Evolutionary conservation across 2,113 vertebrate species (phyloP).

Genomic region (Pica pica): DNA sequence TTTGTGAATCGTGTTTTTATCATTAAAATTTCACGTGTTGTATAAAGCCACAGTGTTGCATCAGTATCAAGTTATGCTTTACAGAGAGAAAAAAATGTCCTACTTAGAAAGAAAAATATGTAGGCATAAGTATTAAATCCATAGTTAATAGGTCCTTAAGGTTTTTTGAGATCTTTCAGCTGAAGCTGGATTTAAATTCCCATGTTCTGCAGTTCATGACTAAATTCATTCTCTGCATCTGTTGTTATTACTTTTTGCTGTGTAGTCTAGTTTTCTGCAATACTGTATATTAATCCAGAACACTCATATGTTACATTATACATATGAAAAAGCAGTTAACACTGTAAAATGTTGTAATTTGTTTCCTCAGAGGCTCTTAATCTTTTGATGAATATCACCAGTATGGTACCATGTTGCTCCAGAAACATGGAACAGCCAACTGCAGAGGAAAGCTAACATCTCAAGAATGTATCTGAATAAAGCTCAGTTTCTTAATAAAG

Average conservation of each 20-base stretch:
- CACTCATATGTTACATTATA: neutral
- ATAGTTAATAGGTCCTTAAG: slow-evolving; percentile 32
- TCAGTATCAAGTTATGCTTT: neutral
- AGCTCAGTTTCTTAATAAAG: neutral
- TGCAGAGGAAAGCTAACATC: neutral
- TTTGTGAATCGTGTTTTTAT: slow-evolving; percentile 5
- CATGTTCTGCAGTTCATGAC: neutral
- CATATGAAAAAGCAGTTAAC: neutral
- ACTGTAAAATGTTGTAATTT: neutral
- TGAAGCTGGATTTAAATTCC: slow-evolving; percentile 27
- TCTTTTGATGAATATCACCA: neutral
- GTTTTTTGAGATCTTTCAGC: slow-evolving; percentile 3
- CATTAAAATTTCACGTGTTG: slow-evolving; percentile 22
- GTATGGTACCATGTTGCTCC: neutral
- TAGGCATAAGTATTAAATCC: slow-evolving; percentile 26
- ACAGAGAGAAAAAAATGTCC: neutral
- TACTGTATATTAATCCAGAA: neutral
- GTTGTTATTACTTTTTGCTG: neutral
- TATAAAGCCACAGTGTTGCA: neutral
- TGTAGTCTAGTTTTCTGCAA: neutral
- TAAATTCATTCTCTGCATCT: slow-evolving; percentile 18
- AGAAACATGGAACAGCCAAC: neutral
- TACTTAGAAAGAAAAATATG: slow-evolving; percentile 13
- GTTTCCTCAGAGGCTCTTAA: neutral
- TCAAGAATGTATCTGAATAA: neutral